These are phyloP conservation scores for Cygnus buccinator DNA, from an alignment of 2,113 vertebrate species.

Conservation along the genomic window DNA sequence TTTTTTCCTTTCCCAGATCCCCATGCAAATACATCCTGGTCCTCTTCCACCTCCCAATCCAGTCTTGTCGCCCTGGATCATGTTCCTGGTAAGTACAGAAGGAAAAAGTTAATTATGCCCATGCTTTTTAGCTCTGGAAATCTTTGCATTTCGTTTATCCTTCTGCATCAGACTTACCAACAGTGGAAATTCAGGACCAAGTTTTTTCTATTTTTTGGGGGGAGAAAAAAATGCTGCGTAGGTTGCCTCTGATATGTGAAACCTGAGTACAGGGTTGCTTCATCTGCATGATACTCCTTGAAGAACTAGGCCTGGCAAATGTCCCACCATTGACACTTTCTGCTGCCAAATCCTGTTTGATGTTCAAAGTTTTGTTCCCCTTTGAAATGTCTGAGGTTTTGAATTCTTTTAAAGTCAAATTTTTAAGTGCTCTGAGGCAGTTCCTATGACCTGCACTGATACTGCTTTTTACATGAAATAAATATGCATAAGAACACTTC, in stretches of 20 bases:
- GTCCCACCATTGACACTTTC: neutral
- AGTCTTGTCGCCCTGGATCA: constrained; percentile 74
- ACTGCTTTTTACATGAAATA: neutral
- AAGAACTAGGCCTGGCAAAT: neutral
- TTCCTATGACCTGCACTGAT: neutral
- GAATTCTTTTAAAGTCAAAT: constrained; percentile 11
- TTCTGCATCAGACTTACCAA: neutral
- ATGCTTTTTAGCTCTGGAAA: constrained; percentile 12
- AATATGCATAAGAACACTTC: constrained; percentile 37
- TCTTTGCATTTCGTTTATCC: constrained; percentile 14
- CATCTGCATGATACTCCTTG: constrained; percentile 13
- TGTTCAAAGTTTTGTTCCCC: constrained; percentile 16
- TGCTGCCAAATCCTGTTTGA: constrained; percentile 31
- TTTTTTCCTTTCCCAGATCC: constrained; percentile 73
- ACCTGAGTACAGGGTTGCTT: neutral
- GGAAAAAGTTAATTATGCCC: constrained; percentile 32
- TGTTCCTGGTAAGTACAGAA: constrained; percentile 69
- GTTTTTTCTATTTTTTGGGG: neutral
- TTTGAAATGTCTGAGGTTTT: constrained; percentile 41
- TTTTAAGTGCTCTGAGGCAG: neutral
- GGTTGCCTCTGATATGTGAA: neutral
- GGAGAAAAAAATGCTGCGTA: neutral
- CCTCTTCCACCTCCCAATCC: constrained; percentile 73
- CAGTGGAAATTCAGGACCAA: constrained; percentile 2
- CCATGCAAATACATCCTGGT: constrained; percentile 72